A percentile compares a stretch with the other conserved stretches of the same genome.
phyloP scores from a whole-genome alignment of 2,888 invertebrate species.

The Podotricha telesiphe region DNA sequence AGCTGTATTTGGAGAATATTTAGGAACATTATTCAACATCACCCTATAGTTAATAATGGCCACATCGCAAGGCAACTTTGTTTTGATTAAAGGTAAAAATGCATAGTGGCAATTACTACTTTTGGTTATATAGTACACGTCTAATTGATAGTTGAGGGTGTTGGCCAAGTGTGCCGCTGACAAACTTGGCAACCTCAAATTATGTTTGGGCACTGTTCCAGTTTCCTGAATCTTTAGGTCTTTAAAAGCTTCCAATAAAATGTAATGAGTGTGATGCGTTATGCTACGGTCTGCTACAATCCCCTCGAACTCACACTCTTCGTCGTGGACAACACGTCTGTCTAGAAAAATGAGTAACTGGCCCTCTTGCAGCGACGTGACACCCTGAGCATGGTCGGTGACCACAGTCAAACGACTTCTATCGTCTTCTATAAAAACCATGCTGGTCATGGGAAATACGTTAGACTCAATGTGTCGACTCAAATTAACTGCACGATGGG shows the following conservation, averaged over 20 bases:
- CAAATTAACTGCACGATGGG: slow-evolving; percentile 89
- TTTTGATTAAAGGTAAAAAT: slow-evolving; percentile 66
- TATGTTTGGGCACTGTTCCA: slow-evolving; percentile 35
- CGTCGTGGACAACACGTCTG: slow-evolving; percentile 94
- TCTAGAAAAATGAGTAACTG: slow-evolving; percentile 97
- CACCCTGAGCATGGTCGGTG: slow-evolving; percentile 95
- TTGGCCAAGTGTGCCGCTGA: slow-evolving; percentile 61
- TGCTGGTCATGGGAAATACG: slow-evolving; percentile 96
- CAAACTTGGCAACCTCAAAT: slow-evolving; percentile 62
- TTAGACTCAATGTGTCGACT: slow-evolving; percentile 95
- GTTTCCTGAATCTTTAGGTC: slow-evolving; percentile 39
- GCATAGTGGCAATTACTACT: slow-evolving; percentile 57
- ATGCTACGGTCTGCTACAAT: slow-evolving; percentile 94
- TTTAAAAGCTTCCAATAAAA: slow-evolving; percentile 68
- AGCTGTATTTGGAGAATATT: slow-evolving; percentile 53
- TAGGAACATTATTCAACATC: slow-evolving; percentile 49
- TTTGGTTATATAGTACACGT: slow-evolving; percentile 62
- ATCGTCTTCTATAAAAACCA: slow-evolving; percentile 92
- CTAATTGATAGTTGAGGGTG: slow-evolving; percentile 58
- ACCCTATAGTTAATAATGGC: slow-evolving; percentile 65
- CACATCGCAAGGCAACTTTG: slow-evolving; percentile 70
- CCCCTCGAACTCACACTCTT: slow-evolving; percentile 96
- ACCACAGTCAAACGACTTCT: slow-evolving; percentile 88
- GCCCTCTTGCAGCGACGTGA: slow-evolving; percentile 94
- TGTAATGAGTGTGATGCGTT: slow-evolving; percentile 76